Evolutionary conservation across 2,797 vertebrate genomes (phyloP).

Genomic region (Podargus strigoides): DNA sequence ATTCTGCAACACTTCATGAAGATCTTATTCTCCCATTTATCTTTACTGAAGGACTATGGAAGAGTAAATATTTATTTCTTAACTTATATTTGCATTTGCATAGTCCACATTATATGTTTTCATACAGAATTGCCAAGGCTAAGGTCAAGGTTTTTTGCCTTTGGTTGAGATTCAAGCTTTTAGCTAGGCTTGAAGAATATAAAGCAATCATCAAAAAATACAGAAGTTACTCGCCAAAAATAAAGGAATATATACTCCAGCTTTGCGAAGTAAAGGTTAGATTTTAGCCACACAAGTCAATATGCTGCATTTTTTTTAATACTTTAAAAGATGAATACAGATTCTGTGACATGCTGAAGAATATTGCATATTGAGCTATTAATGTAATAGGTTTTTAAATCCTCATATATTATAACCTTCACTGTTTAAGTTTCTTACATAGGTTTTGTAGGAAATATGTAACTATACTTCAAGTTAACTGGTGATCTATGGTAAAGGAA

Average conservation of each 20-base stretch:
- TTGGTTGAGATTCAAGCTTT: background rate
- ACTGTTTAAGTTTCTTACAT: background rate
- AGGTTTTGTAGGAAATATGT: background rate
- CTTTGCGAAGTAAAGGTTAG: background rate
- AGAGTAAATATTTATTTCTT: background rate
- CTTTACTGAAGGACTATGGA: background rate
- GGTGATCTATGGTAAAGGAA: background rate
- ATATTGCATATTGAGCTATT: background rate
- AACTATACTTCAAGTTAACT: background rate
- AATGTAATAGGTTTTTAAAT: background rate
- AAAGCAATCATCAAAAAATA: background rate
- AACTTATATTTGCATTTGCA: background rate
- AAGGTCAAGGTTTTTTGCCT: background rate
- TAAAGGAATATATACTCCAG: background rate
- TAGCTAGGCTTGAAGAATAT: background rate
- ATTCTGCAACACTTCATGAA: background rate
- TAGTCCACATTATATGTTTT: background rate
- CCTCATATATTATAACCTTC: background rate
- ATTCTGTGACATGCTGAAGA: background rate
- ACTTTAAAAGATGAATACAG: background rate
- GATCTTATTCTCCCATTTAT: background rate
- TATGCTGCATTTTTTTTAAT: background rate
- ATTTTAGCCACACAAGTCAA: background rate
- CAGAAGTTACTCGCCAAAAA: background rate
- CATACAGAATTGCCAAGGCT: background rate